These are phyloP conservation scores for Eulemur macaco DNA, from an alignment of 2,113 vertebrate species.

Conservation along the genomic window DNA sequence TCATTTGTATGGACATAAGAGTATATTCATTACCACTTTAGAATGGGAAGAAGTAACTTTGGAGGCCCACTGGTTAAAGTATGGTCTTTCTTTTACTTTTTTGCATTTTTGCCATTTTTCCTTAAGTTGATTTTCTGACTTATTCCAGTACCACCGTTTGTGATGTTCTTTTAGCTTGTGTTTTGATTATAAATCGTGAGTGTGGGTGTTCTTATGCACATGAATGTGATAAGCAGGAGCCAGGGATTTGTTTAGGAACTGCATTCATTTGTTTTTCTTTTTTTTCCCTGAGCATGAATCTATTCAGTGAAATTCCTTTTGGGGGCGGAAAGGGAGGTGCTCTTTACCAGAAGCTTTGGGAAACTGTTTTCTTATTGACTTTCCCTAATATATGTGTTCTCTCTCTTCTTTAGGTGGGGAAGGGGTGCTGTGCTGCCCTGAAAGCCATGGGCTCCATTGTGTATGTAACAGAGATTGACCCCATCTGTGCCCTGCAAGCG, in stretches of 20 bases:
- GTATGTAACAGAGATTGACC: conserved; percentile 98
- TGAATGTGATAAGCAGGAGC: conserved; percentile 47
- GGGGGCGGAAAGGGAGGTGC: background rate
- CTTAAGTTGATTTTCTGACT: conserved; percentile 58
- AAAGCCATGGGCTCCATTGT: conserved; percentile 99
- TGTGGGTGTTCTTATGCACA: conserved; percentile 70
- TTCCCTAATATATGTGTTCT: background rate
- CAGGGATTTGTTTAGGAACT: conserved; percentile 56
- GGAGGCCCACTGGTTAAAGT: background rate
- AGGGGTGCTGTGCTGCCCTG: conserved; percentile 96
- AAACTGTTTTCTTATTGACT: background rate
- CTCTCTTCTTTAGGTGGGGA: conserved; percentile 90
- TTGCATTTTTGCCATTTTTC: conserved; percentile 34
- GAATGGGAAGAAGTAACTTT: background rate
- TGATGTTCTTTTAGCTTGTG: conserved; percentile 70
- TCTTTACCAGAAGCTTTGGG: conserved; percentile 42
- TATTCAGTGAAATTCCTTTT: conserved; percentile 52
- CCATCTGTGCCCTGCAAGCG: conserved; percentile 98
- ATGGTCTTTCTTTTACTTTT: conserved; percentile 36
- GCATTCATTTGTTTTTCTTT: conserved; percentile 59
- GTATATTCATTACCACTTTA: background rate
- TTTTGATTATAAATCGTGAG: conserved; percentile 73
- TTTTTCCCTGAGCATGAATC: conserved; percentile 26
- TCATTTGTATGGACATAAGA: background rate
- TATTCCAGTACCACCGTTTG: conserved; percentile 27